Evolutionary conservation across 53 echinoderm and acorn worm species (phyloP).

Genomic region (Holothuria leucospilota): DNA sequence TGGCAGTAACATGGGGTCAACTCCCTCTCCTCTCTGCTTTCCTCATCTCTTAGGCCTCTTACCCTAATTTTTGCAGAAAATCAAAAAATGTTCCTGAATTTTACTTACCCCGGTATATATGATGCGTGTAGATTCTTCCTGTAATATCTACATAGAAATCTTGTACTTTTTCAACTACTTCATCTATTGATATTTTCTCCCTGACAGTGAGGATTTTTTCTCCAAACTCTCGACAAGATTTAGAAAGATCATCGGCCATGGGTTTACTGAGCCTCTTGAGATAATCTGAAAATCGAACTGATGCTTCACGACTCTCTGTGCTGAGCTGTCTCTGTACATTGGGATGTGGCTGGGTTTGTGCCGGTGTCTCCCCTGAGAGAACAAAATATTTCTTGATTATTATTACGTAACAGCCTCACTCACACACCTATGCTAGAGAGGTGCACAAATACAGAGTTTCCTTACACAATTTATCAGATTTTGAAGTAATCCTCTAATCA

Average conservation of each 20-base stretch:
- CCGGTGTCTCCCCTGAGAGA: no score
- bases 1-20: no score
- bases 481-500: no score
- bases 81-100: no score
- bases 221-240: conserved; percentile 76
- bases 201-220: conserved; percentile 66
- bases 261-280: conserved; percentile 79
- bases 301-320: conserved; percentile 87
- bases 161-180: conserved; percentile 88
- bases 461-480: no score
- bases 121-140: conserved; percentile 76
- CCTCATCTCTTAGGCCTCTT: no score
- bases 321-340: conserved; percentile 78
- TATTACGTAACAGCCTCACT: no score
- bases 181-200: conserved; percentile 66
- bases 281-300: conserved; percentile 81
- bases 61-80: no score
- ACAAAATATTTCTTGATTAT: no score
- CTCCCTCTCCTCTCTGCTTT: no score
- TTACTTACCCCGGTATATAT: conserved; percentile 76
- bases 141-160: conserved; percentile 87
- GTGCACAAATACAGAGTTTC: no score
- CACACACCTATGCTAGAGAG: no score
- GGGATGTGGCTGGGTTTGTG: not conserved
- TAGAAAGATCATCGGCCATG: conserved; percentile 79